These are phyloP conservation scores for Plagiodera versicolora DNA, from an alignment of 2,888 invertebrate genomes.

Conservation along the genomic window DNA sequence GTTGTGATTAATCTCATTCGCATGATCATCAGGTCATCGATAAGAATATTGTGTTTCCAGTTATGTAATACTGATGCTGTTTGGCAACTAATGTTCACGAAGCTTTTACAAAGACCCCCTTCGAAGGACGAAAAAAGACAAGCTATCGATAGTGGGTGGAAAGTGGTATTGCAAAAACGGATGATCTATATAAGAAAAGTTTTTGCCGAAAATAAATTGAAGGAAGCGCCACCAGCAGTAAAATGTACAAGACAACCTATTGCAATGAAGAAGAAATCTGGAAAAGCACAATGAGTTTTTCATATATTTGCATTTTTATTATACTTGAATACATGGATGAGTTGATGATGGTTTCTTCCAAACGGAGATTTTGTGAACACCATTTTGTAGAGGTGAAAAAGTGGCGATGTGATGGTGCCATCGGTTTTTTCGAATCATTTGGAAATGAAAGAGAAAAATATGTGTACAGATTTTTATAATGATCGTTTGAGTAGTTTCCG, in stretches of 20 bases:
- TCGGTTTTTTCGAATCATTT: too few relatives aligned
- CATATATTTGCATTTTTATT: not conserved
- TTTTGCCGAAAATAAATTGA: not conserved
- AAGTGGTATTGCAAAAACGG: conserved; percentile 28
- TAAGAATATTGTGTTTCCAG: conserved; percentile 12
- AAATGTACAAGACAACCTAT: not conserved
- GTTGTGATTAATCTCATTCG: too few relatives aligned
- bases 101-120: conserved; percentile 28
- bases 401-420: too few relatives aligned
- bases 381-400: too few relatives aligned
- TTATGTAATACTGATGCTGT: conserved; percentile 34
- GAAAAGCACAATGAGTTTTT: not conserved
- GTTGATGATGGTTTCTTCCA: too few relatives aligned
- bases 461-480: too few relatives aligned
- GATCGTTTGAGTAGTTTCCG: too few relatives aligned
- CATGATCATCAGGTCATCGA: not conserved
- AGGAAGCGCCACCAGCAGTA: not conserved
- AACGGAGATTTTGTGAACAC: too few relatives aligned
- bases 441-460: too few relatives aligned
- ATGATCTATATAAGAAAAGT: conserved; percentile 27
- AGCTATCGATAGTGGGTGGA: conserved; percentile 33
- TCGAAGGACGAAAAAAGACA: conserved; percentile 32
- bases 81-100: conserved; percentile 33
- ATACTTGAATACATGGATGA: too few relatives aligned
- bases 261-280: conserved; percentile 3